These are phyloP conservation scores for Bellardia pandia DNA, from an alignment of 2,888 invertebrate species.

Conservation along the genomic window DNA sequence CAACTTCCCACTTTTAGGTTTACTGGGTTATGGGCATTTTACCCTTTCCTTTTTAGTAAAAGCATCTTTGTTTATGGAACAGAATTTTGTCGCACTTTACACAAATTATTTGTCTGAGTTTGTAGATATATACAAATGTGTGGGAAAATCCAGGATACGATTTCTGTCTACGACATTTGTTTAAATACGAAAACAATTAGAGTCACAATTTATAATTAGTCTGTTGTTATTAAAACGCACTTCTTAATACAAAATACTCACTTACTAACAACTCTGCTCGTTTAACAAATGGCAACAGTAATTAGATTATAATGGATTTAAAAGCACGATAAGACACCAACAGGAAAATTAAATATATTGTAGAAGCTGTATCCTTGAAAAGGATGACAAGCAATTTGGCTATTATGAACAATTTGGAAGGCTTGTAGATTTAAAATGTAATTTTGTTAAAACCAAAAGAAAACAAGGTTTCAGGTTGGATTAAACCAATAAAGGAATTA, in stretches of 20 bases:
- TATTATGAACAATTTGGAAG: neutral
- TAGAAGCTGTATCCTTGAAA: neutral
- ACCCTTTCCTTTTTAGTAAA: neutral
- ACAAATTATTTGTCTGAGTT: neutral
- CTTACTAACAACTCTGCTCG: neutral
- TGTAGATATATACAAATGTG: neutral
- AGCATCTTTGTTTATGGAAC: neutral
- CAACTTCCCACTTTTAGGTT: neutral
- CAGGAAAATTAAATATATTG: neutral
- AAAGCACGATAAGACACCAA: constrained; percentile 10
- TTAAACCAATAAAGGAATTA: neutral
- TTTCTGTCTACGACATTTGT: constrained; percentile 49
- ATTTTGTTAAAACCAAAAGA: neutral
- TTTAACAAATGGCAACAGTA: constrained; percentile 59
- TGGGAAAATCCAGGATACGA: neutral
- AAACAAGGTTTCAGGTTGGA: neutral
- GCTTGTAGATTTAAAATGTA: neutral
- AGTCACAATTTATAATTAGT: constrained; percentile 68
- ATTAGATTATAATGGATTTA: constrained; percentile 69
- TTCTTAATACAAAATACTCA: constrained; percentile 37
- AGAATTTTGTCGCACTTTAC: neutral
- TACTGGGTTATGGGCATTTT: neutral
- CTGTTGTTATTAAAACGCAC: constrained; percentile 46
- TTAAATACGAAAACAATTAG: constrained; percentile 68
- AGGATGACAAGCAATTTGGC: neutral